These are phyloP conservation scores for Sorex maritimensis DNA, from an alignment of 2,797 vertebrate species.

Conservation along the genomic window DNA sequence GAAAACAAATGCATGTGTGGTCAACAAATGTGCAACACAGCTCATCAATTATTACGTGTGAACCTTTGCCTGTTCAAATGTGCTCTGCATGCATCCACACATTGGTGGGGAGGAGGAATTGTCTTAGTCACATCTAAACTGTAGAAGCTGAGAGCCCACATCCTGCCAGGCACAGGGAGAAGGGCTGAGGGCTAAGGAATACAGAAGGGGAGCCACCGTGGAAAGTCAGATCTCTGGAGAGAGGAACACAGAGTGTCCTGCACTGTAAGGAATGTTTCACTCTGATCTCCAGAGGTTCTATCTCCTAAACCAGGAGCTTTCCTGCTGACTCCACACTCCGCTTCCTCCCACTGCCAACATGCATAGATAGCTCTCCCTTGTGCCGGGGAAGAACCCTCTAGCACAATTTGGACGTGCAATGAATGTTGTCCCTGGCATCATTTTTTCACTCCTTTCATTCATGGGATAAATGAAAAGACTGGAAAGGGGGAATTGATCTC, in stretches of 20 bases:
- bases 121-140: neutral
- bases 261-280: neutral
- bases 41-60: constrained; percentile 62
- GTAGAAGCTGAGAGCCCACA: neutral
- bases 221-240: constrained; percentile 1
- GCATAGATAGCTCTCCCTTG: too few relatives aligned
- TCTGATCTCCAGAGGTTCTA: neutral
- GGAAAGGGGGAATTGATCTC: neutral
- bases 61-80: neutral
- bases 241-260: neutral
- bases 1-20: neutral
- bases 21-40: neutral
- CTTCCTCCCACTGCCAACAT: too few relatives aligned
- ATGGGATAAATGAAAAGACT: constrained; percentile 84
- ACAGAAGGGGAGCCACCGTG: neutral
- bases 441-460: constrained; percentile 87
- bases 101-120: neutral
- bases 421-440: constrained; percentile 68
- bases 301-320: neutral
- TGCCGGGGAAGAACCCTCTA: constrained; percentile 72
- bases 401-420: constrained; percentile 83
- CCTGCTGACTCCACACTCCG: neutral
- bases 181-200: neutral
- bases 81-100: neutral
- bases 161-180: neutral